Evolutionary conservation across 1,140 invertebrate genomes (phyloP).

Genomic region (Macrobrachium rosenbergii): DNA sequence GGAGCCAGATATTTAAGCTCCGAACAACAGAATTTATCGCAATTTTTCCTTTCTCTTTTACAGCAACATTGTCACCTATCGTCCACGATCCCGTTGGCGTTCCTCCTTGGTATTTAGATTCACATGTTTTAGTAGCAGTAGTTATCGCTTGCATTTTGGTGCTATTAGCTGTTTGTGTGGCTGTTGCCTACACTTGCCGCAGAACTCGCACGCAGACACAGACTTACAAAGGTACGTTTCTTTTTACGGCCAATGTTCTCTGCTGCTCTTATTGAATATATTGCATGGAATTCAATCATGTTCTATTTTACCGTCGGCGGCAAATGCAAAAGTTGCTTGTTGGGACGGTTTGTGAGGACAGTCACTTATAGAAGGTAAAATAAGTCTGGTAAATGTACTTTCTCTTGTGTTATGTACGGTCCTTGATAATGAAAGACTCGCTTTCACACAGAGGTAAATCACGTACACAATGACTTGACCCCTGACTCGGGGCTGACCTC

Average conservation of each 20-base stretch:
- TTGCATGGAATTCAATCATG: no score
- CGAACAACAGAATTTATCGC: not conserved
- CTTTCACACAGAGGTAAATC: constrained; percentile 43
- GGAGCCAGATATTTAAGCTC: no score
- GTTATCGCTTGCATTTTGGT: constrained; percentile 44
- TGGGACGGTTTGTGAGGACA: no score
- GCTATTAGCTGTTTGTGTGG: constrained; percentile 38
- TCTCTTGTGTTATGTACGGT: not conserved
- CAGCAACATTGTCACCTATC: constrained; percentile 44
- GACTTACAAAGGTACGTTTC: constrained; percentile 46
- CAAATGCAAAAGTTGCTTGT: no score
- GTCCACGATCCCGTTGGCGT: constrained; percentile 19
- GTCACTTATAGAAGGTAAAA: no score
- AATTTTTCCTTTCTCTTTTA: not conserved
- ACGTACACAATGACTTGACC: constrained; percentile 54
- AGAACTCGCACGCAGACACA: constrained; percentile 35
- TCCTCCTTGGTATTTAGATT: constrained; percentile 43
- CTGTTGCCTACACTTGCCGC: constrained; percentile 45
- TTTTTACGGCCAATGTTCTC: no score
- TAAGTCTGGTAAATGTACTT: no score
- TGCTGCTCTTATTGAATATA: not conserved
- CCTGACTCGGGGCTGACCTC: constrained; percentile 59
- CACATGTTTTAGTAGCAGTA: constrained; percentile 41
- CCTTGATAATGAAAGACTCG: not conserved
- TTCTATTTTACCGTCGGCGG: no score